phyloP scores from a whole-genome alignment of 2,113 vertebrate species.

The Choloepus hoffmanni region DNA sequence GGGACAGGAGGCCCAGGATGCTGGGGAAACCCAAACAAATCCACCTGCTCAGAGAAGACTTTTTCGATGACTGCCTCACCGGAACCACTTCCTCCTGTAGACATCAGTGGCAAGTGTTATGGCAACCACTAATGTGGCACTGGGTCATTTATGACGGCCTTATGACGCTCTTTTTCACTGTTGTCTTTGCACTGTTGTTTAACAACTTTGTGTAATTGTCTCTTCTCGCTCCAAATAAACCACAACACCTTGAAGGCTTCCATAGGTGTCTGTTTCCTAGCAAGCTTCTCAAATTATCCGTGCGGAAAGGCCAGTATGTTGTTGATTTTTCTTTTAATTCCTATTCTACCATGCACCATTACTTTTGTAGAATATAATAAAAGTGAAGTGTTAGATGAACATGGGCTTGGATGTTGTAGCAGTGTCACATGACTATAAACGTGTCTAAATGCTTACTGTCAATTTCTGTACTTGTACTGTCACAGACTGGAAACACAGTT shows the following conservation, averaged over 20 bases:
- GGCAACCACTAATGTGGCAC: not conserved
- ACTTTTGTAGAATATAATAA: not conserved
- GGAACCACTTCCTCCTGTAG: not conserved
- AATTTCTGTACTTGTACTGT: not conserved
- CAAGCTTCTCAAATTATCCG: not conserved
- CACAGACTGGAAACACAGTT: not conserved
- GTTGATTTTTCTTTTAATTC: not conserved
- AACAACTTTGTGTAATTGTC: constrained; percentile 7
- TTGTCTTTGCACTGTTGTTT: constrained; percentile 43
- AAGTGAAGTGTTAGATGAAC: not conserved
- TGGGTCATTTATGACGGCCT: constrained; percentile 41
- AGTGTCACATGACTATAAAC: not conserved
- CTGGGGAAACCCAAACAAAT: not conserved
- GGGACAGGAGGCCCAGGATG: constrained; percentile 14
- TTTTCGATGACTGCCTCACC: accelerated
- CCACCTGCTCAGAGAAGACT: constrained; percentile 57
- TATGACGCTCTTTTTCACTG: not conserved
- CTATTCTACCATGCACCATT: not conserved
- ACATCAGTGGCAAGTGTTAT: not conserved
- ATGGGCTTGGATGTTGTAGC: not conserved
- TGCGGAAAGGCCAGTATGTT: accelerated
- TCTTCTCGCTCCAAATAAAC: constrained; percentile 26
- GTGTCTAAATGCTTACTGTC: not conserved
- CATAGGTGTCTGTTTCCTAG: accelerated
- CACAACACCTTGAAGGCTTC: not conserved